Evolutionary conservation across 2,888 invertebrate genomes (phyloP).

Genomic region (Epicampocera succincta): DNA sequence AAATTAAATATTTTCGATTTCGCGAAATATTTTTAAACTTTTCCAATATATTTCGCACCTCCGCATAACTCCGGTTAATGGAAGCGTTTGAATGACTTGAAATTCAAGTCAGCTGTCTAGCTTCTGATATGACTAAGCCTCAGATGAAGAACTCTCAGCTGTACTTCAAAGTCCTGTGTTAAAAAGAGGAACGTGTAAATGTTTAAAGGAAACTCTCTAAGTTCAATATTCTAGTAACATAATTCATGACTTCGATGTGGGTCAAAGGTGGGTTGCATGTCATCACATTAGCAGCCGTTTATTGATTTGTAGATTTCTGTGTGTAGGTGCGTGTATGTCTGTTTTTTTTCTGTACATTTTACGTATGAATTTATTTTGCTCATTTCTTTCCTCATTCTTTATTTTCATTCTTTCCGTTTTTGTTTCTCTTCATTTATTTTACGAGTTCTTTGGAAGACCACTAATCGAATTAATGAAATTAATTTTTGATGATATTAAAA

Average conservation of each 20-base stretch:
- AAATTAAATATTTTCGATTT: too few species aligned
- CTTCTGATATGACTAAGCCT: background rate
- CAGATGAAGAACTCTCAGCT: background rate
- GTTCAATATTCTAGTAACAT: conserved; percentile 60
- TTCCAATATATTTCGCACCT: too few species aligned
- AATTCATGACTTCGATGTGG: conserved; percentile 73
- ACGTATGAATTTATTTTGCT: conserved; percentile 1
- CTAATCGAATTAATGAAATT: conserved; percentile 81
- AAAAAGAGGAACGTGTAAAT: background rate
- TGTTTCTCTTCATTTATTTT: conserved; percentile 35
- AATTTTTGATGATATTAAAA: conserved; percentile 81
- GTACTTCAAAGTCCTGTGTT: conserved; percentile 28
- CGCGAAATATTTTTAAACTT: too few species aligned
- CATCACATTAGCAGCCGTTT: conserved; percentile 34
- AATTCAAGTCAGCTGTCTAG: too few species aligned
- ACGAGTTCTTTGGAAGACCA: conserved; percentile 49
- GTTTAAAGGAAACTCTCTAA: conserved; percentile 55
- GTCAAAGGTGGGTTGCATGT: conserved; percentile 46
- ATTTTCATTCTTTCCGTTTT: background rate
- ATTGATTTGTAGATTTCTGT: conserved; percentile 3
- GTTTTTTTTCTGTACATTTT: conserved; percentile 19
- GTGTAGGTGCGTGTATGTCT: background rate
- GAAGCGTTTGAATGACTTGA: too few species aligned
- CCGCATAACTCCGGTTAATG: too few species aligned
- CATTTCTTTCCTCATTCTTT: conserved; percentile 31